Evolutionary conservation across 2,797 vertebrate species (phyloP), one percentile per base, ranked within the genome.

Genomic region (Trematomus bernacchii): DNA sequence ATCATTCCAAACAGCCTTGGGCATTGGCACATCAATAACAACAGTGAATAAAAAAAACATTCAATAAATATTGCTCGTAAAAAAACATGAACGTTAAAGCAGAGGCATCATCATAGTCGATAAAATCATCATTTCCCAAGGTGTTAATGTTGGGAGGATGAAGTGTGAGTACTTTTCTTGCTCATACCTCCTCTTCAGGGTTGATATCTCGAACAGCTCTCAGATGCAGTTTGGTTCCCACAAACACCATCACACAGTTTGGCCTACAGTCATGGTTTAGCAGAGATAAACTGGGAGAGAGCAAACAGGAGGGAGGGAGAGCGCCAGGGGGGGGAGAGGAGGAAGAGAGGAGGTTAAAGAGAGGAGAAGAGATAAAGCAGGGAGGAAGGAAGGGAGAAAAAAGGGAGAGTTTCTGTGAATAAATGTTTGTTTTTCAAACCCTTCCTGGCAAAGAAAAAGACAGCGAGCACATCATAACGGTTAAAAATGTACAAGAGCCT

Each of bases 201-300:
- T 89, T 86, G 67, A 99, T 94, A 71, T 97, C 94, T 69, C 64
- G 94, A 71, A 98, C 86, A 0, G 97, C 96, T 73, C 95, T 95
- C 65, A 99, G 96, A 21, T 95, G 91, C 82, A 99, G 96, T 59
- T 91, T 94, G 62, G 88, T 95, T 76, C 96, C 96, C 44, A 97
- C 95, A 92, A 99, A 99, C 89, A 97, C 83, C 53, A 97, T 96
- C 78, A 97, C 96, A 3, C 98, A 99, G 95, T 98, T 99, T 77
- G 98, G 98, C 89, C 95, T 93, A 88, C 98, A 99, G 94, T 97
- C 97, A 82, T 99, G 97, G 92, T 99, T 99, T 88, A 99, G 90
- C 82, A 99, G 92, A 79, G 98, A 99, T 94, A 99, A 94, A 91
- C 98, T 99, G 90, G 27, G 64, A 48, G 11, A 79, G 52, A 84